These are phyloP conservation scores for Atractosteus spatula DNA, from an alignment of 2,113 vertebrate genomes.

Conservation along the genomic window DNA sequence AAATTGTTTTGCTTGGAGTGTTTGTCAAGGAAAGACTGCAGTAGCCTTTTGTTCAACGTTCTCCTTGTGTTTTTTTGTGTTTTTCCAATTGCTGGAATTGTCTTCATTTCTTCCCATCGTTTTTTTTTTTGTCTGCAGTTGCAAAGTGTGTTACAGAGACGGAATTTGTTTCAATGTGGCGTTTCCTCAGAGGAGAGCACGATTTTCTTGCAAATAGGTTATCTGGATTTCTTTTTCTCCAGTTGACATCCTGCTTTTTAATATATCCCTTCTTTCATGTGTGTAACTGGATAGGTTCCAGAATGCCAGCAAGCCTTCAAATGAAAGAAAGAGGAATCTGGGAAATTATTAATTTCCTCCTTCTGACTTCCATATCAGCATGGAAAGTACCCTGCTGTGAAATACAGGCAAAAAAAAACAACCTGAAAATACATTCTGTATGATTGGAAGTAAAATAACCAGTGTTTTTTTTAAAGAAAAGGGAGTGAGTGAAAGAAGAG, in stretches of 20 bases:
- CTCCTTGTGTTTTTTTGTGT: background rate
- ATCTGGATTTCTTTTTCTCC: constrained; percentile 40
- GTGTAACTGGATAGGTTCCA: background rate
- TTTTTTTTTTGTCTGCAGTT: background rate
- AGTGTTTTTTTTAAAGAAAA: background rate
- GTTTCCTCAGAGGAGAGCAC: background rate
- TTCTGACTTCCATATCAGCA: constrained; percentile 22
- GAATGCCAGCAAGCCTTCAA: constrained; percentile 23
- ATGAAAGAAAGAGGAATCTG: constrained; percentile 10
- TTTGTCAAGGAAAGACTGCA: background rate
- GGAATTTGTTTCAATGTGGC: background rate
- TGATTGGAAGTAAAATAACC: constrained; percentile 29
- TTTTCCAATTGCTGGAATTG: background rate
- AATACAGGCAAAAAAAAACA: constrained; percentile 41
- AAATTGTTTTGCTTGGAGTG: too few relatives aligned
- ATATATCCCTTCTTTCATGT: background rate
- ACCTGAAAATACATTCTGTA: background rate
- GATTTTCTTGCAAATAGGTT: constrained; percentile 11
- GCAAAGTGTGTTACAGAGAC: background rate
- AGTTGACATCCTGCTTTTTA: constrained; percentile 25
- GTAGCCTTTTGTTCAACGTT: background rate
- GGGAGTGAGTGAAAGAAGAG: constrained; percentile 24
- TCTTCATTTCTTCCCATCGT: background rate
- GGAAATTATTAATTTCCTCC: constrained; percentile 22
- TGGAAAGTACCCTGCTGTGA: constrained; percentile 37